Percentiles rank a stretch among this genome's conserved stretches.
phyloP scores from a whole-genome alignment of 2,797 vertebrate species.

The Pseudotriccus pelzelni region DNA sequence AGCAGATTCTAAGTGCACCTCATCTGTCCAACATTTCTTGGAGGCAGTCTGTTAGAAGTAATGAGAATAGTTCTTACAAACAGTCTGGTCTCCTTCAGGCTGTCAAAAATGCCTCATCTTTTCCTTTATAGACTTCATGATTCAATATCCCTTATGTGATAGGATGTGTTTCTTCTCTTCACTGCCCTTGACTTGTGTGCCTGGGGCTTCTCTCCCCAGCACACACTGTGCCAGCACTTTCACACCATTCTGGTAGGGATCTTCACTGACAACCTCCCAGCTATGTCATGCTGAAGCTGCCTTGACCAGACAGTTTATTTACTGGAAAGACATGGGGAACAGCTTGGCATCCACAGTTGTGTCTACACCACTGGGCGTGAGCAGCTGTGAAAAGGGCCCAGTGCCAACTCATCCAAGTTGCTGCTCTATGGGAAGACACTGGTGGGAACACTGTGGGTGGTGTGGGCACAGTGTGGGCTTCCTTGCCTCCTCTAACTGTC shows the following conservation, averaged over 20 bases:
- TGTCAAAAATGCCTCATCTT: background rate
- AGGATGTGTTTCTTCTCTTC: background rate
- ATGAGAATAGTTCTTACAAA: background rate
- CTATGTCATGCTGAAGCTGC: background rate
- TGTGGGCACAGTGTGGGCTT: background rate
- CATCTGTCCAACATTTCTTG: background rate
- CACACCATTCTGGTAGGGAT: background rate
- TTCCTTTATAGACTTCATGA: background rate
- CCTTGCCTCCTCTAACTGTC: background rate
- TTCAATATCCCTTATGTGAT: accelerated
- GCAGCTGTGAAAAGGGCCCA: background rate
- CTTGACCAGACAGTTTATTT: background rate
- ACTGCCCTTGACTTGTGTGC: background rate
- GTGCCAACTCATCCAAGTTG: background rate
- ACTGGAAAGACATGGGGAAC: background rate
- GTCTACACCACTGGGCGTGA: background rate
- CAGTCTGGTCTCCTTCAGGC: background rate
- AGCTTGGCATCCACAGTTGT: background rate
- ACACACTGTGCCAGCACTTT: accelerated
- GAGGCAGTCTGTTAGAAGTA: background rate
- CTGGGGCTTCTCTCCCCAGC: background rate
- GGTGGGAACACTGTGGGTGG: background rate
- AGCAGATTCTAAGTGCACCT: background rate
- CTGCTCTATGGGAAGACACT: background rate
- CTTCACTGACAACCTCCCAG: background rate